Evolutionary conservation across 2,888 invertebrate genomes (phyloP), one percentile per base, ranked within the genome.

Genomic region (Phengaris arion): DNA sequence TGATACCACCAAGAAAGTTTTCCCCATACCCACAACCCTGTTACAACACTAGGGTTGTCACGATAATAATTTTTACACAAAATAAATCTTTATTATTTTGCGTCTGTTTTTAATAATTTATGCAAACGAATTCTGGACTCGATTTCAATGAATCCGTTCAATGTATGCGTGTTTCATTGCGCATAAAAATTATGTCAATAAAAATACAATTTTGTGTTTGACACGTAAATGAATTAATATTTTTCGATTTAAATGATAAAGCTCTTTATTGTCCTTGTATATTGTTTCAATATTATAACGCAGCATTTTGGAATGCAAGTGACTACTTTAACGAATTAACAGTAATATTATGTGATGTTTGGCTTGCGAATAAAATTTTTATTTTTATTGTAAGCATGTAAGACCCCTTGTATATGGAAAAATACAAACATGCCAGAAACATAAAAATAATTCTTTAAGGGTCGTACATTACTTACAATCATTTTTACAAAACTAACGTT

Each of bases 11-110:
- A 57, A 74, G 59, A 74, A 48, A 48, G 15, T 51, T 48, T 74
- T 48, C 59, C 48, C 22, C 57, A 74, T 15, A 64, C 54, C 64
- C 54, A 74, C 75, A 79, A 72, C 76, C 76, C 75, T 75, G 75
- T 68, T 76, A 80, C 79, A 45, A n/a, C 48, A 1, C 35, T 13
- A 45, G 64, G 64, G 64, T 13, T 64, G 64, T 45, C 64, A 64
- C 35, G 2, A 64, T 12, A 64, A 64, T 10, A 22, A 9, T 12
- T 64, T 35, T n/a, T 12, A 35, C 6, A 1, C 2, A 64, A 45
- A 45, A 6, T 64, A 12, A 81, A 81, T 35, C 35, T 35, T 0
- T 80, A 81, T 80, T 80, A 82, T 78, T 79, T 78, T 74, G 76
- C 77, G 79, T 77, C 77, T 80, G 76, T 78, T 79, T 78, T 77